phyloP scores from a whole-genome alignment of 2,888 invertebrate genomes.

The Apodemia duryi region DNA sequence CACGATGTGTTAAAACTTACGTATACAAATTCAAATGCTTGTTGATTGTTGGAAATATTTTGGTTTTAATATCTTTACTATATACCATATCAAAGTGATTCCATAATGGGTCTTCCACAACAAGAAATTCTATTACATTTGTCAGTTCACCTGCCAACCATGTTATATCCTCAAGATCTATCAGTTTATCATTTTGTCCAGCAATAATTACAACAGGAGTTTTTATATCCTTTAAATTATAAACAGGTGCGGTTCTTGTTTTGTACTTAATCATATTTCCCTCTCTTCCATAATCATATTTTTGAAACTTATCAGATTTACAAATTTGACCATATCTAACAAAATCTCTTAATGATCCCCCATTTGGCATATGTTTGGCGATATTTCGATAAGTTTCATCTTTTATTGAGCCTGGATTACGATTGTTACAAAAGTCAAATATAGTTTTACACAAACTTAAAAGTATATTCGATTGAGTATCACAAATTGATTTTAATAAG shows the following conservation, averaged over 20 bases:
- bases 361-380: conserved; percentile 40
- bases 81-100: conserved; percentile 47
- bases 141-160: conserved; percentile 35
- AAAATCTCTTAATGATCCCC: conserved; percentile 43
- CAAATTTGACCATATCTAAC: conserved; percentile 41
- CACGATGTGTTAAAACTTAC: no score
- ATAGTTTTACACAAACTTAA: conserved; percentile 25
- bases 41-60: conserved; percentile 25
- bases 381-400: conserved; percentile 26
- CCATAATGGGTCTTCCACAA: conserved; percentile 32
- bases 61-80: conserved; percentile 22
- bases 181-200: conserved; percentile 41
- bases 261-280: conserved; percentile 40
- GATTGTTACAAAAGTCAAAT: conserved; percentile 23
- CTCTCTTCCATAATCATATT: conserved; percentile 39
- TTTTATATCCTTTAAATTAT: conserved; percentile 42
- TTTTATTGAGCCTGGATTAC: conserved; percentile 36
- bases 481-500: conserved; percentile 25
- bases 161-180: conserved; percentile 39
- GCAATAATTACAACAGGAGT: conserved; percentile 37
- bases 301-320: conserved; percentile 35
- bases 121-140: conserved; percentile 33
- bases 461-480: conserved; percentile 17
- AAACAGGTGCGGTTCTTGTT: conserved; percentile 37
- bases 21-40: conserved; percentile 16